These are phyloP conservation scores for Erpobdella octoculata DNA, from an alignment of 2,888 invertebrate species.

Conservation along the genomic window DNA sequence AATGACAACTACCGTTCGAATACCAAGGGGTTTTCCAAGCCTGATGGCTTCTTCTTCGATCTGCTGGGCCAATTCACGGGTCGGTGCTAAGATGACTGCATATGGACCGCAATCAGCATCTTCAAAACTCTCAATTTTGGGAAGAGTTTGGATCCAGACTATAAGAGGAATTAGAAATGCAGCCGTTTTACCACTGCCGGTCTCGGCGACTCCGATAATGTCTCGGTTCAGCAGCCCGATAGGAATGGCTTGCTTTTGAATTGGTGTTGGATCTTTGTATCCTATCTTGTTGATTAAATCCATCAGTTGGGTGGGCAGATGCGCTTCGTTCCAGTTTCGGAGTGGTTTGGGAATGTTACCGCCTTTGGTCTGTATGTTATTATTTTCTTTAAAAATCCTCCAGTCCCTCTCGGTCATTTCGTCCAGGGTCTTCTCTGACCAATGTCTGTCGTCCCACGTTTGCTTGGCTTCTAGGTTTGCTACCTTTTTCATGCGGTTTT, in stretches of 20 bases:
- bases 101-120: slow-evolving; percentile 74
- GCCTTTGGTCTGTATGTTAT: slow-evolving; percentile 94
- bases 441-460: slow-evolving; percentile 96
- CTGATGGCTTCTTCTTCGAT: slow-evolving; percentile 98
- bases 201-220: slow-evolving; percentile 98
- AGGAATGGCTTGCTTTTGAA: slow-evolving; percentile 97
- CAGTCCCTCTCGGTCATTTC: slow-evolving; percentile 99
- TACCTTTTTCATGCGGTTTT: slow-evolving; percentile 76
- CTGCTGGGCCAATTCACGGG: slow-evolving; percentile 97
- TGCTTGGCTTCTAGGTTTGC: slow-evolving; percentile 93
- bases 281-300: slow-evolving; percentile 72
- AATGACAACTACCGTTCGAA: slow-evolving; percentile 51
- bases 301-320: slow-evolving; percentile 75
- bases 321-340: slow-evolving; percentile 84
- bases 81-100: slow-evolving; percentile 95
- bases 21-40: slow-evolving; percentile 66
- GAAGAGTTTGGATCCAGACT: slow-evolving; percentile 93
- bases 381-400: slow-evolving; percentile 98
- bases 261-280: slow-evolving; percentile 79
- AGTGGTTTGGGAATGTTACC: slow-evolving; percentile 94
- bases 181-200: slow-evolving; percentile 95
- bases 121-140: slow-evolving; percentile 72
- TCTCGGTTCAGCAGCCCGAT: slow-evolving; percentile 72
- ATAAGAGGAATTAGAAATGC: slow-evolving; percentile 94
- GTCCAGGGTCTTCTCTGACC: slow-evolving; percentile 84